Evolutionary conservation across 1,140 invertebrate species (phyloP), one percentile per base, ranked within the genome.

Genomic region (Cylas formicarius): DNA sequence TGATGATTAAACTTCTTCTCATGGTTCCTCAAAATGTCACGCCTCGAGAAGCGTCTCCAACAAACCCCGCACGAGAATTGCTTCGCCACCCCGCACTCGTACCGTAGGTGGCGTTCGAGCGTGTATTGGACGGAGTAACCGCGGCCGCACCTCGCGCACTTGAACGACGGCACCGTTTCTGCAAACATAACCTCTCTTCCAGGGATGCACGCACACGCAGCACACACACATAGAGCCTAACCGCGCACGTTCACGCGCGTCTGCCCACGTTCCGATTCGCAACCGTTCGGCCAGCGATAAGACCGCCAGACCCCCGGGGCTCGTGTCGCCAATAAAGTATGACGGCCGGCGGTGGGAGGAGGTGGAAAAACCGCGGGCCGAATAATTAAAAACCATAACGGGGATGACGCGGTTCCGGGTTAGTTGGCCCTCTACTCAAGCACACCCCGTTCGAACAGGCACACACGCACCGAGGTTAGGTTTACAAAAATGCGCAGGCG

Each of bases 41-140:
- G 28, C 20, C 34, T 44, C 23, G 52, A 48, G 31, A 57, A 55
- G 11, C 42, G 48, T 34, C 33, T 52, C n/a, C 36, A 41, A 23
- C 58, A 60, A 27, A 58, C 14, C 10, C 46, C 22, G 51, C 86
- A 88, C 44, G 33, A 26, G 23, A 54, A 54, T 26, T 50, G 52
- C 21, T 39, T 29, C 31, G 34, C 48, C 26, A 54, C 48, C 9
- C 44, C 48, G 22, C 52, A 54, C 39, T 54, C 47, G 8, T 50
- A 54, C 23, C 20, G 27, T n/a, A 47, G 29, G 31, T 54, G 52
- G 8, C 69, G 57, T 37, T 67, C 62, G 44, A 73, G 53, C 20
- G 62, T 67, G 41, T 70, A 66, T 28, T 56, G 55, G 34, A 69
- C 62, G 29, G 58, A 60, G 55, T 72, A 74, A 44, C 40, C 51